Evolutionary conservation across 2,888 invertebrate genomes (phyloP).

Genomic region (Apodemia hepburni): DNA sequence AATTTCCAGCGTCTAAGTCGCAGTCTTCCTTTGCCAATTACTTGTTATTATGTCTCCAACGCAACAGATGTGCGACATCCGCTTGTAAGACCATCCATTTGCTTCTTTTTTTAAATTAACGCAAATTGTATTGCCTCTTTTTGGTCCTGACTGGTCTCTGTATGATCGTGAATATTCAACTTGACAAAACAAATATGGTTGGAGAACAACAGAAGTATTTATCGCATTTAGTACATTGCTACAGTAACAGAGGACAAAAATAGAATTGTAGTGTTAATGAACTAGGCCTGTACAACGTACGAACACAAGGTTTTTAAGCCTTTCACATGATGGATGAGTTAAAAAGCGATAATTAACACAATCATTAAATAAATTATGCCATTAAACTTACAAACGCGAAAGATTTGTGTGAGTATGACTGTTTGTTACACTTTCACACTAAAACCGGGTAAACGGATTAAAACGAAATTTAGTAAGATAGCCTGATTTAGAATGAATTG

Average conservation of each 20-base stretch:
- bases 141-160: constrained; percentile 26
- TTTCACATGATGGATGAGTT: constrained; percentile 10
- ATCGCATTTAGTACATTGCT: constrained; percentile 11
- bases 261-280: constrained; percentile 9
- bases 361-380: too few species aligned
- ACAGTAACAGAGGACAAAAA: constrained; percentile 8
- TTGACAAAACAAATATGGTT: constrained; percentile 10
- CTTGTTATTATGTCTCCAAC: constrained; percentile 69
- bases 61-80: constrained; percentile 77
- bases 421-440: too few species aligned
- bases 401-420: too few species aligned
- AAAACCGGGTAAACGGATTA: too few species aligned
- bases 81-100: constrained; percentile 43
- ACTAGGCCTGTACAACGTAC: constrained; percentile 9
- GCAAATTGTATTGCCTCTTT: constrained; percentile 31
- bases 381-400: too few species aligned
- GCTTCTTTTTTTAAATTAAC: constrained; percentile 37
- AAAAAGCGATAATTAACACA: not conserved
- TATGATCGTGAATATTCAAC: constrained; percentile 20
- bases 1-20: constrained; percentile 45
- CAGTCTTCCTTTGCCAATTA: constrained; percentile 67
- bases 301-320: constrained; percentile 13
- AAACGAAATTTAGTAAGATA: too few species aligned
- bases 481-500: too few species aligned
- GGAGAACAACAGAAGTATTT: constrained; percentile 5